Evolutionary conservation across 2,888 invertebrate species (phyloP), one percentile per base, ranked within the genome.

Genomic region (Drosophila leonis): DNA sequence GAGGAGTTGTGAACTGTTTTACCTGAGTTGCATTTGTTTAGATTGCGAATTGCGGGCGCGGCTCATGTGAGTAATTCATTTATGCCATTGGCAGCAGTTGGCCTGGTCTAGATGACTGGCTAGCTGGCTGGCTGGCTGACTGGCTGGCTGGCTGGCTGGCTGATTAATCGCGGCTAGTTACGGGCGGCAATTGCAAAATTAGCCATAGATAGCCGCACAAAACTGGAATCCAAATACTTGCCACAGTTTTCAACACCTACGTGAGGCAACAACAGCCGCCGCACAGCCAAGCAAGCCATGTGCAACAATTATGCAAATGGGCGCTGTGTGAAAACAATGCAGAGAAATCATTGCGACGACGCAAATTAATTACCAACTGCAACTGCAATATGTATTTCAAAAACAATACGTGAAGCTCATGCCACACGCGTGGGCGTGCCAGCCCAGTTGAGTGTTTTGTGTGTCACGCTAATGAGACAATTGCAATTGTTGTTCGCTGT

Each of bases 401-500:
- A 62, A 75, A 72, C 82, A 83, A 86, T 61, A 54, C 49, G 57
- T 46, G 42, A 69, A 62, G 66, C 64, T 37, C 35, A 35, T 60
- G 46, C 27, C 33, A 41, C 59, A 33, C 24, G 51, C 27, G 59
- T 39, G 63, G 64, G 60, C 37, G 48, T 46, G 44, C 29, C 51
- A 56, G 51, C 59, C 15, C 20, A 18, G 15, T 2, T 20, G 24
- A 12, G 54, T 54, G 54, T 35, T 18, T 65, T 61, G 63, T 72
- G 64, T 89, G 90, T 82, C 88, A 68, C 90, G 80, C 90, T 85
- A 85, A 85, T 85, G 90, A 85, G 88, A 89, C 84, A 85, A 87
- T 87, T 84, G 90, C 90, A 75, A 87, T 87, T 89, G 87, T 76
- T 75, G 72, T 72, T 51, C 27, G 49, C 67, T 75, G 82, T 77